phyloP scores from a whole-genome alignment of 2,797 vertebrate genomes.

The Danio jaintianensis region DNA sequence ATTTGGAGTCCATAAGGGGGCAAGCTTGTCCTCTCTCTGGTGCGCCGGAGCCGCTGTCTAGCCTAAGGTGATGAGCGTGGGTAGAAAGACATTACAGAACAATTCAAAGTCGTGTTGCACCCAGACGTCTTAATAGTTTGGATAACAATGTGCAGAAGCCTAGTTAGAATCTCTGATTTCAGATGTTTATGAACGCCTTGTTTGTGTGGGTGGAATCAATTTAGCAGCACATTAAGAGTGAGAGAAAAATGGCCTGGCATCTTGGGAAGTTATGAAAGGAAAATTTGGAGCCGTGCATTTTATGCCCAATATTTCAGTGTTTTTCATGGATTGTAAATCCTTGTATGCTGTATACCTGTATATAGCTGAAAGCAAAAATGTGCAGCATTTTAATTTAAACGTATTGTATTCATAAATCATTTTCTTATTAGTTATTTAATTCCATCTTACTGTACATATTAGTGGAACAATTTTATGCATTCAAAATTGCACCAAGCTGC shows the following conservation, averaged over 20 bases:
- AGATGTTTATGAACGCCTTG: constrained; percentile 44
- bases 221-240: constrained; percentile 34
- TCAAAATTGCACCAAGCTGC: neutral
- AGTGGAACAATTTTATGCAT: neutral
- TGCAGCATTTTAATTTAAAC: too few species aligned
- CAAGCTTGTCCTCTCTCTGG: constrained; percentile 80
- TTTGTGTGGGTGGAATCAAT: constrained; percentile 43
- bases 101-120: constrained; percentile 52
- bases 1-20: constrained; percentile 82
- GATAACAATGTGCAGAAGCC: constrained; percentile 41
- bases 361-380: too few species aligned
- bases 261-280: constrained; percentile 23
- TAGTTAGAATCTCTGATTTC: constrained; percentile 41
- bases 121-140: constrained; percentile 37
- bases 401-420: too few species aligned
- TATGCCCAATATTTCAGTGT: neutral
- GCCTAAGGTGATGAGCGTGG: constrained; percentile 45
- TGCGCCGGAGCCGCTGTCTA: constrained; percentile 64
- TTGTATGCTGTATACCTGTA: too few species aligned
- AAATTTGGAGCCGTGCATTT: constrained; percentile 1
- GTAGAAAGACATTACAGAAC: constrained; percentile 34
- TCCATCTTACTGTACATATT: neutral
- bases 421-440: too few species aligned
- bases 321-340: neutral
- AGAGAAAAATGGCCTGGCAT: constrained; percentile 27